Conservation (phyloP, 2,888 invertebrate species). For the Carpatolechia fugitivella region DNA sequence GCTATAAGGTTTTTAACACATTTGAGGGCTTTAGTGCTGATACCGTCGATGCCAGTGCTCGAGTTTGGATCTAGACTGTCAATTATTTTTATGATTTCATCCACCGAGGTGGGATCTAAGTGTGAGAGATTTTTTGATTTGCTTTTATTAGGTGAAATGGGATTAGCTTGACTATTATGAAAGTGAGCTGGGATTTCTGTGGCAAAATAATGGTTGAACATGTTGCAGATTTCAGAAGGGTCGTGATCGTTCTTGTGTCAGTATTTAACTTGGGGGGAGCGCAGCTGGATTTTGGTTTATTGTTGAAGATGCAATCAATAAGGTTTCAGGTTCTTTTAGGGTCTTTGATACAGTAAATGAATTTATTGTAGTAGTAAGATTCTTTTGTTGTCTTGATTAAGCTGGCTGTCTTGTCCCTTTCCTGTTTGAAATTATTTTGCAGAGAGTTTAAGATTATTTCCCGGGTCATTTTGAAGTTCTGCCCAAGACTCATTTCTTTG, state of each 20-base stretch:
- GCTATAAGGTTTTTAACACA: too few relatives aligned
- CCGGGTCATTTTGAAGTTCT: neutral
- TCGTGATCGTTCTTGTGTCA: neutral
- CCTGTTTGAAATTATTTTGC: neutral
- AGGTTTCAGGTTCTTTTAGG: conserved; percentile 15
- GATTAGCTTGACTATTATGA: neutral
- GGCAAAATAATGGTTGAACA: conserved; percentile 7
- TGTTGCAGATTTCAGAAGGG: neutral
- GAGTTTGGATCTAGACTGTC: too few relatives aligned
- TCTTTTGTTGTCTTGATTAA: conserved; percentile 12
- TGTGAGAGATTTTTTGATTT: neutral
- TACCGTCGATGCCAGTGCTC: too few relatives aligned
- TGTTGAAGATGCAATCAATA: conserved; percentile 1
- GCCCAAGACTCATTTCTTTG: conserved; percentile 9
- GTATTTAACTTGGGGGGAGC: conserved; percentile 11
- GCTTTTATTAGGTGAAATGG: neutral
- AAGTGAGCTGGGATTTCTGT: neutral
- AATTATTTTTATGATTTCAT: neutral
- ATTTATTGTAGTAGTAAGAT: conserved; percentile 4
- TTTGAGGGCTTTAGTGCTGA: too few relatives aligned
- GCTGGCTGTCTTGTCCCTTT: neutral
- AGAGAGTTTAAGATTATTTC: too few relatives aligned
- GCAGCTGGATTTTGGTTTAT: conserved; percentile 3
- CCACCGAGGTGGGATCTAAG: neutral
- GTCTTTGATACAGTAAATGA: conserved; percentile 8